These are phyloP conservation scores for Thereva unica DNA, from an alignment of 2,888 invertebrate species.

Conservation along the genomic window DNA sequence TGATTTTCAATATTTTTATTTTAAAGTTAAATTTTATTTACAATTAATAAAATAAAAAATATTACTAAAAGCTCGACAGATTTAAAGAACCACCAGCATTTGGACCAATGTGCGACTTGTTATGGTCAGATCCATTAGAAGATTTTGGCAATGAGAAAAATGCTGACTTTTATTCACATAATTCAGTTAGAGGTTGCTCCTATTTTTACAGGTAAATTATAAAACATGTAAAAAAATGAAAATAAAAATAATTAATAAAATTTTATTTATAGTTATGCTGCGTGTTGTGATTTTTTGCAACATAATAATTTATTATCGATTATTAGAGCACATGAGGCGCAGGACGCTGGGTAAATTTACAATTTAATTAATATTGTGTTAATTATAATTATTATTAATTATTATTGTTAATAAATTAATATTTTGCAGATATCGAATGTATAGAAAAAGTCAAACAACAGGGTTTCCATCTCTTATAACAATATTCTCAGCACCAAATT, in stretches of 20 bases:
- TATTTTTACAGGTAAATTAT: constrained; percentile 80
- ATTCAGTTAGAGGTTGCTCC: constrained; percentile 99
- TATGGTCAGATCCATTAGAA: constrained; percentile 99
- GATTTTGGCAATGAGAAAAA: constrained; percentile 98
- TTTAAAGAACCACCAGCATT: constrained; percentile 99
- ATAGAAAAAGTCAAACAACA: constrained; percentile 99
- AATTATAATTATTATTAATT: too few relatives aligned
- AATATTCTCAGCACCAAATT: constrained; percentile 99
- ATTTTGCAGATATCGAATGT: constrained; percentile 83
- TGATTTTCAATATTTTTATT: too few relatives aligned
- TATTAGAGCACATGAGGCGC: constrained; percentile 99
- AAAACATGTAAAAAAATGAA: too few relatives aligned
- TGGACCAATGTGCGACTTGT: constrained; percentile 99
- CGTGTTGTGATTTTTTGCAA: constrained; percentile 99
- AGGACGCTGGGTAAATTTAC: constrained; percentile 82
- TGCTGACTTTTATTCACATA: constrained; percentile 99
- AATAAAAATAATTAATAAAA: too few relatives aligned
- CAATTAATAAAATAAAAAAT: too few relatives aligned
- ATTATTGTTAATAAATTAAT: too few relatives aligned
- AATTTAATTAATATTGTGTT: too few relatives aligned
- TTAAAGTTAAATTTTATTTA: too few relatives aligned
- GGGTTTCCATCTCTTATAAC: constrained; percentile 99
- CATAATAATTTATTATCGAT: constrained; percentile 99
- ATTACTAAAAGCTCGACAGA: constrained; percentile 83
- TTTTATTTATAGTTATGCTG: constrained; percentile 76